These are phyloP conservation scores for Ginglymostoma cirratum DNA, from an alignment of 2,113 vertebrate species.

Conservation along the genomic window DNA sequence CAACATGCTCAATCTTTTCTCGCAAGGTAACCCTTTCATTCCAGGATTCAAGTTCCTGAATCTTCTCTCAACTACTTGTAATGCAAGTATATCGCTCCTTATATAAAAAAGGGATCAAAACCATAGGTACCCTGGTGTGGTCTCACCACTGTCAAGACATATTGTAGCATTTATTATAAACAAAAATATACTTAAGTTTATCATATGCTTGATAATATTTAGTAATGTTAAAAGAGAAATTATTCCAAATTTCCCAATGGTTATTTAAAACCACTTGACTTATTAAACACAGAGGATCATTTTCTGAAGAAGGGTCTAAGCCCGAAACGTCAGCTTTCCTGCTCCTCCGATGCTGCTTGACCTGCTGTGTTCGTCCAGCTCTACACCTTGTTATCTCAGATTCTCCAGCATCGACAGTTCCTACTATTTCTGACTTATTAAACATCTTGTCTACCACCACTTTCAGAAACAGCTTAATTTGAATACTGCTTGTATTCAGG, in stretches of 20 bases:
- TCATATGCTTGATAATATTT: neutral
- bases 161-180: neutral
- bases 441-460: neutral
- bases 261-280: neutral
- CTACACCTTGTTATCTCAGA: too few relatives aligned
- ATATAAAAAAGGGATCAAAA: neutral
- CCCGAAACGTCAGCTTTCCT: too few relatives aligned
- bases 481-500: neutral
- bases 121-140: neutral
- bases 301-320: too few relatives aligned
- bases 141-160: neutral
- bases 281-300: too few relatives aligned
- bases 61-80: neutral
- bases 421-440: neutral
- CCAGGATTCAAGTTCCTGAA: neutral
- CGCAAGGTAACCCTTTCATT: neutral
- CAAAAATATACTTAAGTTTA: neutral
- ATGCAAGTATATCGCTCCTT: neutral
- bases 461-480: conserved; percentile 7
- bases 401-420: too few relatives aligned
- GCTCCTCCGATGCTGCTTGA: too few relatives aligned
- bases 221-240: neutral
- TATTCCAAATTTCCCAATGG: neutral
- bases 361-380: too few relatives aligned
- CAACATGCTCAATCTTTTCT: neutral